A percentile compares a stretch with the other conserved stretches of the same genome.
phyloP scores from a whole-genome alignment of 1,140 invertebrate species.

The Halictus rubicundus region DNA sequence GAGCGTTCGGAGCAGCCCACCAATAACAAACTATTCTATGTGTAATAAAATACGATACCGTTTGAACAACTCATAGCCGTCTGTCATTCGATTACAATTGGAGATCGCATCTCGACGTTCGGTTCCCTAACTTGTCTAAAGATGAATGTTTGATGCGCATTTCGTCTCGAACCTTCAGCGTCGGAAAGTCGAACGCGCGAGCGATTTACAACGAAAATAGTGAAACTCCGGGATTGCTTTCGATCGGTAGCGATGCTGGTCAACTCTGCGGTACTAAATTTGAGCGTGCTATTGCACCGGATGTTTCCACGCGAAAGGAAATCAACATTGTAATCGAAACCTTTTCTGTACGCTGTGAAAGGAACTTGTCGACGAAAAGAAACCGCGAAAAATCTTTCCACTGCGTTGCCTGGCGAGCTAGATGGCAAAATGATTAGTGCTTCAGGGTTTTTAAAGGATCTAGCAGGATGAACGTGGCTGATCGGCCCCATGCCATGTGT shows the following conservation, averaged over 20 bases:
- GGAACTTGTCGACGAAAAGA: background rate
- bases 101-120: background rate
- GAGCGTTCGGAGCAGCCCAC: background rate
- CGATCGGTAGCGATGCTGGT: background rate
- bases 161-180: background rate
- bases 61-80: background rate
- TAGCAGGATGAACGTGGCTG: no score
- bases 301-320: background rate
- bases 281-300: background rate
- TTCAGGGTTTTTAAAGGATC: background rate
- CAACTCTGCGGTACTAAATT: slow-evolving; percentile 19
- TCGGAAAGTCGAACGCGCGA: background rate
- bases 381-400: background rate
- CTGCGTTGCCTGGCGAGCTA: background rate
- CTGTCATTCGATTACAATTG: slow-evolving; percentile 1
- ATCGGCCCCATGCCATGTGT: no score
- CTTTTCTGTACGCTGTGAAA: background rate
- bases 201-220: background rate
- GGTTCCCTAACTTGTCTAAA: no score
- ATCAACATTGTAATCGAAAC: background rate
- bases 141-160: background rate
- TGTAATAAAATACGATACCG: slow-evolving; percentile 1
- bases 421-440: background rate
- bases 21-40: background rate
- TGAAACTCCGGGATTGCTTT: background rate